Conservation (phyloP, 2,888 invertebrate genomes). For the Patella ulyssiponensis region DNA sequence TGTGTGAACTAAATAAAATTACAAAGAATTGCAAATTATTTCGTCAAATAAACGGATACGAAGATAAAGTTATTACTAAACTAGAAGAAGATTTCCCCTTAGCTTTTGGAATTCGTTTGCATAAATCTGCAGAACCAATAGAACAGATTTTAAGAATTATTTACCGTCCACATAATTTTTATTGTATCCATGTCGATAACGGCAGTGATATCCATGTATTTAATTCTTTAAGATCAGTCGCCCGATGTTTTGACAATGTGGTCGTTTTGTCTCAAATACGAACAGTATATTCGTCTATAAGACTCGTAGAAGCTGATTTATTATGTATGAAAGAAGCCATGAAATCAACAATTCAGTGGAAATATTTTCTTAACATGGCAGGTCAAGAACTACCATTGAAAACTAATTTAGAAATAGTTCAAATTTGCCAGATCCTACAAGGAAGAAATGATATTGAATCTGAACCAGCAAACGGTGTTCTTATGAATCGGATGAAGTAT, state of each 20-base stretch:
- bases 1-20: constrained; percentile 31
- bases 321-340: constrained; percentile 44
- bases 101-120: constrained; percentile 59
- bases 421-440: constrained; percentile 62
- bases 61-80: constrained; percentile 31
- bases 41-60: constrained; percentile 39
- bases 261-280: constrained; percentile 48
- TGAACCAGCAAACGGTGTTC: constrained; percentile 30
- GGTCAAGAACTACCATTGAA: constrained; percentile 68
- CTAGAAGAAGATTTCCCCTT: constrained; percentile 57
- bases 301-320: constrained; percentile 46
- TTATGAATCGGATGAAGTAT: constrained; percentile 36
- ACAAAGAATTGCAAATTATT: constrained; percentile 35
- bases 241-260: constrained; percentile 59
- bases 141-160: constrained; percentile 62
- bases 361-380: constrained; percentile 69
- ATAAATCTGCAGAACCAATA: constrained; percentile 50
- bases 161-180: constrained; percentile 66
- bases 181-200: constrained; percentile 68
- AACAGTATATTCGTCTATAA: constrained; percentile 43
- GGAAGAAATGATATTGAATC: constrained; percentile 68
- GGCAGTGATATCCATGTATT: too few species aligned
- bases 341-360: constrained; percentile 54
- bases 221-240: constrained; percentile 38
- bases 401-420: constrained; percentile 67